A percentile compares a stretch with the other conserved stretches of the same genome.
phyloP scores from a whole-genome alignment of 2,113 vertebrate species.

The Climacteris rufus region DNA sequence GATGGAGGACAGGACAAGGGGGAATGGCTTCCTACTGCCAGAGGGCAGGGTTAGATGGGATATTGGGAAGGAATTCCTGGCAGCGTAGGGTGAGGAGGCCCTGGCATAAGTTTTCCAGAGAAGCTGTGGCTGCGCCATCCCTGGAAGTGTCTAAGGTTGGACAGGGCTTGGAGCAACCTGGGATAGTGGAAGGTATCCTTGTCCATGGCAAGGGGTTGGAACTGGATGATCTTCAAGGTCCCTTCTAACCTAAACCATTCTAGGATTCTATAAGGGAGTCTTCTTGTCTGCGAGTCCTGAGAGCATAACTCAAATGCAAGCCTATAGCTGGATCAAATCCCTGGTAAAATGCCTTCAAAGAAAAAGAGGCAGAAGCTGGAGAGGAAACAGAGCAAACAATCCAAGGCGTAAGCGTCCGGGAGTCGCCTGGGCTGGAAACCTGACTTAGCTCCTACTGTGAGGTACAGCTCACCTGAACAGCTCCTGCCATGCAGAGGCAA shows the following conservation, averaged over 20 bases:
- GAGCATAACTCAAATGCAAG: background rate
- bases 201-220: background rate
- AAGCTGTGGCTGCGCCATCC: background rate
- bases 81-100: fast-evolving
- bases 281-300: fast-evolving
- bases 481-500: background rate
- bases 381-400: background rate
- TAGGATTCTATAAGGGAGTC: background rate
- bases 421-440: background rate
- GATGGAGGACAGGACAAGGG: background rate
- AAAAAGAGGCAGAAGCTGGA: background rate
- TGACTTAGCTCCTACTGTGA: background rate
- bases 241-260: background rate
- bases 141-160: fast-evolving
- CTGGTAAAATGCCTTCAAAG: background rate
- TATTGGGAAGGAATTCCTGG: fast-evolving
- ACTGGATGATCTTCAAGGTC: fast-evolving
- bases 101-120: background rate
- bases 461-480: background rate
- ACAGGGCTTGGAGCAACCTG: fast-evolving
- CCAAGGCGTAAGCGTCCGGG: fast-evolving
- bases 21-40: background rate
- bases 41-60: background rate
- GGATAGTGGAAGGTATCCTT: fast-evolving
- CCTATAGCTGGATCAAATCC: background rate